phyloP scores from a whole-genome alignment of 2,888 invertebrate species.

The Chymomyza caudatula region DNA sequence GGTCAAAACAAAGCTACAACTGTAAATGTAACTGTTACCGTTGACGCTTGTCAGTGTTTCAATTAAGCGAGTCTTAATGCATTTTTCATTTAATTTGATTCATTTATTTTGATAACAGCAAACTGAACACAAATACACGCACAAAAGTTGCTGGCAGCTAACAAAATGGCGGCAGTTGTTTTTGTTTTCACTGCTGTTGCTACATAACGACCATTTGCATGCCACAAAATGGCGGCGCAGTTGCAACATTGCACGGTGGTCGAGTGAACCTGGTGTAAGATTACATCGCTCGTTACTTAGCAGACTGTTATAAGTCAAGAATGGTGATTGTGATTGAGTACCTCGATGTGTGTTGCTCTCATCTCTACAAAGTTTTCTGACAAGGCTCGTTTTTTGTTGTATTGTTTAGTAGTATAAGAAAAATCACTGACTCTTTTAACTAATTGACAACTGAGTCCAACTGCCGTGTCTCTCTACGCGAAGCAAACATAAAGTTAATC shows the following conservation, averaged over 20 bases:
- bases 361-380: too few species aligned
- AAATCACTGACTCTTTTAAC: too few species aligned
- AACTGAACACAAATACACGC: slow-evolving; percentile 10
- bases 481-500: too few species aligned
- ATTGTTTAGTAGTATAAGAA: too few species aligned
- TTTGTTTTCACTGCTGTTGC: neutral
- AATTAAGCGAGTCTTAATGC: slow-evolving; percentile 51
- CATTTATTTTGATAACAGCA: slow-evolving; percentile 58
- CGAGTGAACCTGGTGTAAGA: neutral
- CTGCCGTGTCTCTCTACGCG: too few species aligned
- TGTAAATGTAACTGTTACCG: slow-evolving; percentile 21
- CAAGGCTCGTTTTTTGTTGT: too few species aligned
- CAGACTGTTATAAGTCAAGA: too few species aligned
- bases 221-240: slow-evolving; percentile 4
- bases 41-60: slow-evolving; percentile 43
- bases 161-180: neutral
- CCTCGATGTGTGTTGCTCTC: too few species aligned
- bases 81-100: slow-evolving; percentile 64
- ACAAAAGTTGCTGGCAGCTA: neutral
- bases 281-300: too few species aligned
- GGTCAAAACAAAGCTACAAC: neutral
- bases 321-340: too few species aligned
- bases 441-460: too few species aligned
- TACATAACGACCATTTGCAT: slow-evolving; percentile 39
- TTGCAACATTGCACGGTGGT: neutral